Evolutionary conservation across 1,140 invertebrate species (phyloP).

Genomic region (Leptinotarsa texana): DNA sequence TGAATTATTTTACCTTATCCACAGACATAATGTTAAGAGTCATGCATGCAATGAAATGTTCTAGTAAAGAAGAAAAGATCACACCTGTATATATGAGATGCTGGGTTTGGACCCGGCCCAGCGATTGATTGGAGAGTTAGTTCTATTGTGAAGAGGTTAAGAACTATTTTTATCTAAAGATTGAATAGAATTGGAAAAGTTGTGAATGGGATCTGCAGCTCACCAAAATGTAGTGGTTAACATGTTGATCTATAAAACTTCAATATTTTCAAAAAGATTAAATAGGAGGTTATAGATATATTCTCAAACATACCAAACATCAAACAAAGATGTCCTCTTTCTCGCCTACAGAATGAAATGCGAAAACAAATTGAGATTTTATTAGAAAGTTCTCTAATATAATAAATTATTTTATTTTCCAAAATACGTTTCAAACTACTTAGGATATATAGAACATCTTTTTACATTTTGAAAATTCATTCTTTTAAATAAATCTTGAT

Average conservation of each 20-base stretch:
- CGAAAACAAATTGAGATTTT: too few species aligned
- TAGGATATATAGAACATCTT: too few species aligned
- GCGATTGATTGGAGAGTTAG: constrained; percentile 4
- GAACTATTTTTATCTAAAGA: not conserved
- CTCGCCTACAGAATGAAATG: too few species aligned
- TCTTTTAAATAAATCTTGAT: too few species aligned
- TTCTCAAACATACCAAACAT: not conserved
- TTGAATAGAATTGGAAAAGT: not conserved
- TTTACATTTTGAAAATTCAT: too few species aligned
- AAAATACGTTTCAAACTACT: too few species aligned
- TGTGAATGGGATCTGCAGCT: not conserved
- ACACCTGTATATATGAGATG: constrained; percentile 25
- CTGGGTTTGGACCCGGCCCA: constrained; percentile 43
- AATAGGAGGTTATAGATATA: not conserved
- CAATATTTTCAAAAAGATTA: not conserved
- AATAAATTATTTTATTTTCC: too few species aligned
- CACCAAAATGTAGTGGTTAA: too few species aligned
- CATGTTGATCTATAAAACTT: not conserved
- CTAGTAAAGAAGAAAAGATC: not conserved
- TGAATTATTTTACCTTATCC: constrained; percentile 1
- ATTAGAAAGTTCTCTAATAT: too few species aligned
- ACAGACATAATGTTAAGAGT: constrained; percentile 10
- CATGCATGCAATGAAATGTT: constrained; percentile 36
- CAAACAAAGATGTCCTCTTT: too few species aligned
- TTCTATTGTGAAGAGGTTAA: not conserved